A percentile compares a stretch with the other conserved stretches of the same genome.
phyloP scores from a whole-genome alignment of 2,888 invertebrate genomes.

The Watsonalla binaria region DNA sequence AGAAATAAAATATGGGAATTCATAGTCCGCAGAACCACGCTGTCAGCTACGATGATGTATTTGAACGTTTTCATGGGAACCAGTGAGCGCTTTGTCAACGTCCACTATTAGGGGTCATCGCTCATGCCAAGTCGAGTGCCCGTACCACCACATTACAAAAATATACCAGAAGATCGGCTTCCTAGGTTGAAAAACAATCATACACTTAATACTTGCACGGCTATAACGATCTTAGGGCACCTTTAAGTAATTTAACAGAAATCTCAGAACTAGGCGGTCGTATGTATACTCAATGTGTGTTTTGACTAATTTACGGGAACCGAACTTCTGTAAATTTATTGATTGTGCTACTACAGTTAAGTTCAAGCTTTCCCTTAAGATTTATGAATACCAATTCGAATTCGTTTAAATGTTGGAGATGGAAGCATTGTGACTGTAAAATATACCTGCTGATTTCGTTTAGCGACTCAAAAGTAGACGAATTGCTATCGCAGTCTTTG shows the following conservation, averaged over 20 bases:
- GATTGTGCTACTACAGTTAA: conserved; percentile 18
- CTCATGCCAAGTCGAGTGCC: conserved; percentile 40
- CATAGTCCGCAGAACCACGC: conserved; percentile 63
- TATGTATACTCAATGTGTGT: no score
- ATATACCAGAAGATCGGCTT: no score
- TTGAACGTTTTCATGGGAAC: conserved; percentile 74
- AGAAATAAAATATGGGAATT: conserved; percentile 76
- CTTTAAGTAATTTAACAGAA: no score
- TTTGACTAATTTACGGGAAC: no score
- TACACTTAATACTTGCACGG: no score
- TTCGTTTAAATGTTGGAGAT: conserved; percentile 10
- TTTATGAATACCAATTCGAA: conserved; percentile 40
- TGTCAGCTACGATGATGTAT: conserved; percentile 74
- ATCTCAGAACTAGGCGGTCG: no score
- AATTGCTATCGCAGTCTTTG: conserved; percentile 20
- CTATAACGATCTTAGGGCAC: no score
- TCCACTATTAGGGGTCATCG: conserved; percentile 70
- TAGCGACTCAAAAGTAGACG: neutral
- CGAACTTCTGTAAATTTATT: no score
- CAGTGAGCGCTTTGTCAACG: conserved; percentile 73
- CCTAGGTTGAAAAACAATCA: no score
- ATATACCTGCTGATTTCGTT: neutral
- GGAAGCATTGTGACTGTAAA: conserved; percentile 1
- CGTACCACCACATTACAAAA: neutral
- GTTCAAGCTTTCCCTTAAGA: conserved; percentile 29